Conservation (phyloP, 2,797 vertebrate species). For the Picus viridis region DNA sequence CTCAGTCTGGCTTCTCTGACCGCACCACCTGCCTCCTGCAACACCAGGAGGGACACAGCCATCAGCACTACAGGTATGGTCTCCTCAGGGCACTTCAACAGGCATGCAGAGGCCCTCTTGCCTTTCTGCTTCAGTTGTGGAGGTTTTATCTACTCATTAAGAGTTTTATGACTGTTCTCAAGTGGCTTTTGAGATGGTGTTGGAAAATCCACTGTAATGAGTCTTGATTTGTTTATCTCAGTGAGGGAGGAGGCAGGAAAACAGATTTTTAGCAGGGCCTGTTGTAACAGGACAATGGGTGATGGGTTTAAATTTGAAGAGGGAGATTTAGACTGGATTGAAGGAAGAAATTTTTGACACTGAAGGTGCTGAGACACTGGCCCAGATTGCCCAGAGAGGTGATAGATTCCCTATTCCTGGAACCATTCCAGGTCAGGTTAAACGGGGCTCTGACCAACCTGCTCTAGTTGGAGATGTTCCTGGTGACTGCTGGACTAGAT, state of each 20-base stretch:
- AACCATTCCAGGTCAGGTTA: too few species aligned
- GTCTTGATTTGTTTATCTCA: not conserved
- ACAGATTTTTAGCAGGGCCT: not conserved
- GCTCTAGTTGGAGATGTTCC: too few species aligned
- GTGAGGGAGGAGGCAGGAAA: not conserved
- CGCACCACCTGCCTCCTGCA: conserved; percentile 72
- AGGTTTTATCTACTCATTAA: not conserved
- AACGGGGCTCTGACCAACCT: too few species aligned
- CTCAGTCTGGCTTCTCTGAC: conserved; percentile 74
- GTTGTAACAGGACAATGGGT: too few species aligned
- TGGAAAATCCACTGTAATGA: not conserved
- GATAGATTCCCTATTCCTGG: too few species aligned
- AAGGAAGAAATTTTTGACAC: too few species aligned
- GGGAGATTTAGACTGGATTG: too few species aligned
- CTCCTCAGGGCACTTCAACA: rapidly evolving
- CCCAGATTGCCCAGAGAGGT: too few species aligned
- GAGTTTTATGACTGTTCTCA: not conserved
- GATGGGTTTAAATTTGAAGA: too few species aligned
- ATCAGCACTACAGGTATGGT: conserved; percentile 78
- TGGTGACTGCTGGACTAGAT: too few species aligned
- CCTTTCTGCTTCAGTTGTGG: not conserved
- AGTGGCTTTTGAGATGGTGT: not conserved
- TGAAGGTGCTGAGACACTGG: too few species aligned
- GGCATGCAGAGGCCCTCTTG: not conserved
- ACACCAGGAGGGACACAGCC: conserved; percentile 74